phyloP scores from a whole-genome alignment of 2,888 invertebrate species.

The Calameuta filiformis region DNA sequence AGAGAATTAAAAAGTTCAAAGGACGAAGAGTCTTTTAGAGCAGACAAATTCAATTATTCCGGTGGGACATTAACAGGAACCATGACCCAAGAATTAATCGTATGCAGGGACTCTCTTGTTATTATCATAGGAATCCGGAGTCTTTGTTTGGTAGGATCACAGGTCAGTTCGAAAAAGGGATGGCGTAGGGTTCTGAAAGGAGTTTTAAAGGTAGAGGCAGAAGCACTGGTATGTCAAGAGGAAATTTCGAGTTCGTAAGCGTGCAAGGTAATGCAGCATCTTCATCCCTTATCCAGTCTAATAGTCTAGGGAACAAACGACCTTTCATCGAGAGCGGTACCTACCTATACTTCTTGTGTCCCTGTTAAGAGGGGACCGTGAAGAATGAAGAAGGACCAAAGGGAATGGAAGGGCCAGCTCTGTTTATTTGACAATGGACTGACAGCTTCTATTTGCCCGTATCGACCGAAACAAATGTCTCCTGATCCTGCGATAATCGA shows the following conservation, averaged over 20 bases:
- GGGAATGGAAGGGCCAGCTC: not conserved
- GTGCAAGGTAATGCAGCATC: constrained; percentile 13
- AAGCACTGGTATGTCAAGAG: constrained; percentile 1
- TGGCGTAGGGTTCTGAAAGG: not conserved
- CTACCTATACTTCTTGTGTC: constrained; percentile 2
- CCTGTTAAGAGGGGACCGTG: not conserved
- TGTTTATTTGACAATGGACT: constrained; percentile 21
- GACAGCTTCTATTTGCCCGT: constrained; percentile 22
- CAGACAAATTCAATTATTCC: not conserved
- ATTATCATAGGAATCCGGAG: constrained; percentile 20
- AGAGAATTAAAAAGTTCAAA: no score
- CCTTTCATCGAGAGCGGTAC: constrained; percentile 17
- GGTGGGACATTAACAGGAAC: not conserved
- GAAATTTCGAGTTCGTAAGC: not conserved
- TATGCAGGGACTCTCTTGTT: constrained; percentile 17
- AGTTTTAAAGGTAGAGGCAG: constrained; percentile 2
- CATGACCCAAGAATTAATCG: constrained; percentile 8
- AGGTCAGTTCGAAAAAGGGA: not conserved
- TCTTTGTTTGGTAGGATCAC: constrained; percentile 4
- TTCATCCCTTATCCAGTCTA: not conserved
- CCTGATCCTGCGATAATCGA: constrained; percentile 18
- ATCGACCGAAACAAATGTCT: constrained; percentile 18
- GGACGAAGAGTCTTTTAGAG: not conserved
- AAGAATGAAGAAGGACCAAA: not conserved
- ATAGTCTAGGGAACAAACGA: constrained; percentile 13